Evolutionary conservation across 2,113 vertebrate species (phyloP).

Genomic region (Phasianus colchicus): DNA sequence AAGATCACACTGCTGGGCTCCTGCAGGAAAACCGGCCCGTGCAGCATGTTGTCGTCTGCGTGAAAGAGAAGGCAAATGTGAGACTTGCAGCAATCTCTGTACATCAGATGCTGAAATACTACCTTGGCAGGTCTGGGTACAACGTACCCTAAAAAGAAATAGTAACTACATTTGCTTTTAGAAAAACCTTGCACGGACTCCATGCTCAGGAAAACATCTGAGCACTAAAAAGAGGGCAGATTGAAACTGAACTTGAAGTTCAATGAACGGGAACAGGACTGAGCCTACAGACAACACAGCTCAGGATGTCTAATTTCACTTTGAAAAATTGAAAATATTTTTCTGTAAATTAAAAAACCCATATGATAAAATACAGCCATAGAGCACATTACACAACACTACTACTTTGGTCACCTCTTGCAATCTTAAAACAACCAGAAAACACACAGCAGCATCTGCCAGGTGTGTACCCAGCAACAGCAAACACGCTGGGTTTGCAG

Average conservation of each 20-base stretch:
- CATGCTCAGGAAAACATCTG: neutral
- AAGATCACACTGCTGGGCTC: constrained; percentile 92
- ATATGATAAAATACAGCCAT: neutral
- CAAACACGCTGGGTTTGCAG: neutral
- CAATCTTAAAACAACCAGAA: neutral
- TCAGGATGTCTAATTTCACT: neutral
- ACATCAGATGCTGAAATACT: neutral
- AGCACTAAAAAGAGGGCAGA: rapidly evolving
- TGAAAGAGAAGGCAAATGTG: neutral
- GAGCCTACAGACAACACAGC: neutral
- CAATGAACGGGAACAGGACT: rapidly evolving
- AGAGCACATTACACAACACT: neutral
- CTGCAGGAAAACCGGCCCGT: constrained; percentile 90
- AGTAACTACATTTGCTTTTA: neutral
- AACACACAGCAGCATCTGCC: neutral
- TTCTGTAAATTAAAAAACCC: neutral
- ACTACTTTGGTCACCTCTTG: neutral
- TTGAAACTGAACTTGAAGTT: neutral
- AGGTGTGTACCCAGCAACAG: neutral
- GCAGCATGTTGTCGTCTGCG: constrained; percentile 84
- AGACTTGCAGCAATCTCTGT: neutral
- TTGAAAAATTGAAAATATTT: neutral
- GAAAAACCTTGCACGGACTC: rapidly evolving
- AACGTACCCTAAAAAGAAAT: neutral
- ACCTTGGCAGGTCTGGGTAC: rapidly evolving